phyloP scores from a whole-genome alignment of 2,113 vertebrate genomes.

The Stegostoma tigrinum region DNA sequence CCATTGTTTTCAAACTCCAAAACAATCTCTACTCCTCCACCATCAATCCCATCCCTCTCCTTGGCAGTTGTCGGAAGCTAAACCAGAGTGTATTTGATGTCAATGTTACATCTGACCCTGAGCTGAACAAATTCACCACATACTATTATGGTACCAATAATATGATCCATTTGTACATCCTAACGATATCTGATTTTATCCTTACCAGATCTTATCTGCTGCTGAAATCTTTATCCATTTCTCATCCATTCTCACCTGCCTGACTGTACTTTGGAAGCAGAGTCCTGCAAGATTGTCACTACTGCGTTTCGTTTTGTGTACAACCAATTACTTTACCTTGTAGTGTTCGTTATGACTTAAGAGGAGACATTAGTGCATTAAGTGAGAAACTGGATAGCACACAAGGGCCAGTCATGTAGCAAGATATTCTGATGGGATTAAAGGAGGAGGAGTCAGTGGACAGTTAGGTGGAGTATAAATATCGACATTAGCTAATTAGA shows the following conservation, averaged over 20 bases:
- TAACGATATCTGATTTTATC: background rate
- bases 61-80: background rate
- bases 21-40: background rate
- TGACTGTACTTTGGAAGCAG: background rate
- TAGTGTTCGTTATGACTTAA: background rate
- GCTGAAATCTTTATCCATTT: too few relatives aligned
- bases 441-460: background rate
- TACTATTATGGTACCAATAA: background rate
- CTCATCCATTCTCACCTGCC: background rate
- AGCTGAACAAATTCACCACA: background rate
- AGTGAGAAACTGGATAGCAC: background rate
- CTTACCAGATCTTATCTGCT: too few relatives aligned
- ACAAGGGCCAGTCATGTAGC: background rate
- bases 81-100: background rate
- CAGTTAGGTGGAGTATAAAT: background rate
- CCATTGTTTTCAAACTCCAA: background rate
- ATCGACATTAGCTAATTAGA: background rate
- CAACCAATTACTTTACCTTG: background rate
- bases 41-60: background rate
- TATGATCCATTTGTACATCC: background rate
- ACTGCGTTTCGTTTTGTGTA: background rate
- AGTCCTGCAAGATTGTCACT: background rate
- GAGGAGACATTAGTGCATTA: background rate
- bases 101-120: background rate
- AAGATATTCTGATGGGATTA: background rate